Percentiles rank a stretch among this genome's conserved stretches.
These are phyloP conservation scores for Pantala flavescens DNA, from an alignment of 1,140 invertebrate species.

Conservation along the genomic window DNA sequence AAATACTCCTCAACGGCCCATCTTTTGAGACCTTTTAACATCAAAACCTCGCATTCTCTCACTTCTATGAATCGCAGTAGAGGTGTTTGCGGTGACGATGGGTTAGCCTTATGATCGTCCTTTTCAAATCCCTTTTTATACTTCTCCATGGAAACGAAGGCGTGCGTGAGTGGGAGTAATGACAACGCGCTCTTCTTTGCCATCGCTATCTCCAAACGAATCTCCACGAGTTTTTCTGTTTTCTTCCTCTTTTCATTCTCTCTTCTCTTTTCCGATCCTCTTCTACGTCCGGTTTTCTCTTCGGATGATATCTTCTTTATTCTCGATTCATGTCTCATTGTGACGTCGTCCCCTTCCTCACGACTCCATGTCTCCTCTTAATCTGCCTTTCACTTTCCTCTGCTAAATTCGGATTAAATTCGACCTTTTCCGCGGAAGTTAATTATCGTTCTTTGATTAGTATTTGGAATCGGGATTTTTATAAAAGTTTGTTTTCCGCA, in stretches of 20 bases:
- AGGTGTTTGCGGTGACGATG: too few species aligned
- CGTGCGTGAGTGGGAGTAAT: slow-evolving; percentile 7
- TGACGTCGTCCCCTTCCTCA: not conserved
- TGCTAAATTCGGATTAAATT: too few species aligned
- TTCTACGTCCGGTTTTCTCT: not conserved
- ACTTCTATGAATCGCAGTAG: too few species aligned
- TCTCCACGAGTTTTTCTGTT: not conserved
- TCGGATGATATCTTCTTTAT: not conserved
- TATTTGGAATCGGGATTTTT: too few species aligned
- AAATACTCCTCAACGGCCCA: too few species aligned
- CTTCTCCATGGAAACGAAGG: not conserved
- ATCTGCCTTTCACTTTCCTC: too few species aligned
- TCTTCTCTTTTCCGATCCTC: not conserved
- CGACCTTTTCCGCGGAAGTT: too few species aligned
- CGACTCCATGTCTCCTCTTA: not conserved
- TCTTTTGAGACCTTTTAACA: too few species aligned
- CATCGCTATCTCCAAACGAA: not conserved
- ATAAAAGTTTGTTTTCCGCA: too few species aligned
- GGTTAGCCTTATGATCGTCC: too few species aligned
- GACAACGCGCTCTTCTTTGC: not conserved
- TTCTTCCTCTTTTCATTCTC: not conserved
- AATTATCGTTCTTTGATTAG: too few species aligned
- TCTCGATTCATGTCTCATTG: not conserved
- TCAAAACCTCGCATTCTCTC: too few species aligned
- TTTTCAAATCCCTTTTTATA: not conserved